Percentiles rank a stretch among this genome's conserved stretches.
These are phyloP conservation scores for Eilema depressum DNA, from an alignment of 2,888 invertebrate species.

Conservation along the genomic window DNA sequence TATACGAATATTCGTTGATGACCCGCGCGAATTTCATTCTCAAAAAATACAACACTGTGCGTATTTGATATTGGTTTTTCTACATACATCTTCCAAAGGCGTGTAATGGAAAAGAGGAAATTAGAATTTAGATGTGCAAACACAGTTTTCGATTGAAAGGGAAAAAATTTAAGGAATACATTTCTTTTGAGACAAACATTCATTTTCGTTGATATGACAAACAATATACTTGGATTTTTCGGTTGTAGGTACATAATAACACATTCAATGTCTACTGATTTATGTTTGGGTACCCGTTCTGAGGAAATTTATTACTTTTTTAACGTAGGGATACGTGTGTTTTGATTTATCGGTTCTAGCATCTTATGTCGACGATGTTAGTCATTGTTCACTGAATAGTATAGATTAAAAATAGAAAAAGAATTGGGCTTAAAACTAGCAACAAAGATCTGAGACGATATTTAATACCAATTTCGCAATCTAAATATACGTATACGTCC, in stretches of 20 bases:
- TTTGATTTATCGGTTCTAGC: background rate
- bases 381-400: background rate
- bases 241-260: background rate
- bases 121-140: slow-evolving; percentile 3
- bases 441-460: no score
- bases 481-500: no score
- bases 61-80: slow-evolving; percentile 12
- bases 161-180: background rate
- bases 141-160: background rate
- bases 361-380: background rate
- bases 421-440: background rate
- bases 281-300: background rate
- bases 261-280: background rate
- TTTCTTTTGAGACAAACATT: background rate
- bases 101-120: slow-evolving; percentile 13
- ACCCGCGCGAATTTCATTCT: slow-evolving; percentile 8
- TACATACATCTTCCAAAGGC: background rate
- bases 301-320: background rate
- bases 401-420: background rate
- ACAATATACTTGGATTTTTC: background rate
- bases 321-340: background rate
- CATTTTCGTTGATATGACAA: background rate
- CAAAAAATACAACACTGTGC: background rate
- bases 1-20: slow-evolving; percentile 2
- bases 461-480: no score